Base-by-base conservation (phyloP, 2,888 invertebrate species). In the Shargacucullia verbasci region DNA sequence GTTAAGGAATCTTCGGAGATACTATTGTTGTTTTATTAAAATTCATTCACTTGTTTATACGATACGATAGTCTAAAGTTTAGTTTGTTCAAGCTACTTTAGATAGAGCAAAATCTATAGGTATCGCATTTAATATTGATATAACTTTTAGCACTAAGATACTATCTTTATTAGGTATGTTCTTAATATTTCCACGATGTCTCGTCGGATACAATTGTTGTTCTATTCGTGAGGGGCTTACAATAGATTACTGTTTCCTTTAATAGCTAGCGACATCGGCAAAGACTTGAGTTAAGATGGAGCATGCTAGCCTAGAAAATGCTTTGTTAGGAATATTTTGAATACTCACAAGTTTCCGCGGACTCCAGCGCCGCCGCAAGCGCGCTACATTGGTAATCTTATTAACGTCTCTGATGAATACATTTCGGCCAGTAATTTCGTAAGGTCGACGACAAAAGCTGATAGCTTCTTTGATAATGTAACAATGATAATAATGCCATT, bases 371-470 rank as follows among this genome's bases (percentile, higher is more conserved):
- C 8, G 34, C 9, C 5, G 15, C 45, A 29, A 14, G n/a, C n/a
- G 29, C 38, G 52, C 47, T 48, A 44, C 55, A 52, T 40, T 37
- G 37, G 34, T 55, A 67, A 63, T 58, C 43, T 55, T 57, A 61
- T 68, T 39, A 64, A 47, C 40, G 35, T 55, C 43, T 43, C 37
- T 46, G 69, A 68, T 76, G 72, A 55, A 64, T 62, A 59, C 45
- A 68, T 73, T 73, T 59, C 41, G 73, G 60, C 68, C 54, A 64
- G 52, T 55, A 58, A 64, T 63, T 68, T 56, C 46, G 39, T 57
- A 56, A 59, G 50, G 38, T 53, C 37, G 15, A 29, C 29, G 56
- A 71, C 74, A 64, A 71, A 63, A 65, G 71, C 38, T 44, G 12
- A 25, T 52, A 54, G 27, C 14, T 49, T 45, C 57, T 66, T 59